These are phyloP conservation scores for Lasioglossum leucozonium DNA, from an alignment of 2,888 invertebrate species.

Conservation along the genomic window DNA sequence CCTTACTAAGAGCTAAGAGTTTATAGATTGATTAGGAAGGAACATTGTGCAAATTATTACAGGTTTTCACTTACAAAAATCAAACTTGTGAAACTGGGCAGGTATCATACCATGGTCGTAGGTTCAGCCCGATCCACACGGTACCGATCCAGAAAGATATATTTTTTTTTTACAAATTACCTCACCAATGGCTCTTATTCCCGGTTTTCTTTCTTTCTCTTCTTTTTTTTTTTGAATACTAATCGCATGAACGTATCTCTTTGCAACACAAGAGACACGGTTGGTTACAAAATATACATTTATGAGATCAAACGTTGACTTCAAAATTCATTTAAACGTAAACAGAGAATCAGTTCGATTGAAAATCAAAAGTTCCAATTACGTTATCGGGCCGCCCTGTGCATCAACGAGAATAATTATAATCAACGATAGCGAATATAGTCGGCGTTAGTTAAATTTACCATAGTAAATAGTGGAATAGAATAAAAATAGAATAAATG, in stretches of 20 bases:
- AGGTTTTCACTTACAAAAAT: conserved; percentile 59
- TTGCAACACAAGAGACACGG: conserved; percentile 55
- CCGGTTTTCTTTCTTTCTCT: not conserved
- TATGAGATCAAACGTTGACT: conserved; percentile 68
- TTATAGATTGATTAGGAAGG: conserved; percentile 68
- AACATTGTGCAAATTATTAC: conserved; percentile 73
- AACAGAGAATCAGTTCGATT: conserved; percentile 52
- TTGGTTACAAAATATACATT: conserved; percentile 57
- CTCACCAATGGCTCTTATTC: not conserved
- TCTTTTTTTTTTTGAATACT: conserved; percentile 18
- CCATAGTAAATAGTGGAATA: conserved; percentile 45
- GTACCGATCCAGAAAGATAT: conserved; percentile 27
- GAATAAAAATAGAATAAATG: conserved; percentile 61
- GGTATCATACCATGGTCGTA: conserved; percentile 61
- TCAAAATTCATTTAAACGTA: conserved; percentile 48
- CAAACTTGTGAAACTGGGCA: conserved; percentile 63
- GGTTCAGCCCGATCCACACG: conserved; percentile 64
- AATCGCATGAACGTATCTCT: conserved; percentile 51
- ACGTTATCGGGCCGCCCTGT: conserved; percentile 66
- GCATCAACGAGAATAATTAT: conserved; percentile 54
- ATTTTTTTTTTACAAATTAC: not conserved
- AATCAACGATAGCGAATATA: conserved; percentile 45
- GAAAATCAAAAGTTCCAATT: conserved; percentile 42
- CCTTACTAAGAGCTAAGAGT: conserved; percentile 68
- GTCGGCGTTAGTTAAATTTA: conserved; percentile 44